Evolutionary conservation across 2,797 vertebrate species (phyloP), one percentile per base, ranked within the genome.

Genomic region (Hydrophis major): DNA sequence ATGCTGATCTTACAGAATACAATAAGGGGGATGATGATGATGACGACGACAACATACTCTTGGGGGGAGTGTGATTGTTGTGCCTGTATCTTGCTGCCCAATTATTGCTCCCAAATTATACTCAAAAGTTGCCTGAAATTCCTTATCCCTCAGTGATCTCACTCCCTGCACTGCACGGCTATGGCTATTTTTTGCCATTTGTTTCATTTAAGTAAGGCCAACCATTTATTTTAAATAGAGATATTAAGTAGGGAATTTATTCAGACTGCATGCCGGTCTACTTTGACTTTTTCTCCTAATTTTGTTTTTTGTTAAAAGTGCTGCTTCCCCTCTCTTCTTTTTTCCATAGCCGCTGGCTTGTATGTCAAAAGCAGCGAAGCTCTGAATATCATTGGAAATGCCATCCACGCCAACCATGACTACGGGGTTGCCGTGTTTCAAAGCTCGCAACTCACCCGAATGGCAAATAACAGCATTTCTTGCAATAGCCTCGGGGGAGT

Each of bases 291-390:
- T 32, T 74, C n/a, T 42, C 60, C 37, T 88, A 8, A 6, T 16
- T 14, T 25, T 25, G 10, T n/a, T 50, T 92, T 50, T 60, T 66
- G 47, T 61, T 55, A 4, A 56, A 18, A 1, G 0, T 5, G 14
- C 25, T 59, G 78, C 69, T 74, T 60, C 56, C 28, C 27, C 14
- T 14, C 87, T 32, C 20, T 92, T 66, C 47, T 18, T 66, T 57
- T 4, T 37, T 55, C 55, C 95, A 12, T 87, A 99, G 99, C 98
- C 1, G 98, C 99, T 0, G 99, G 99, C 86, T 96, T 99, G 66
- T 99, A 98, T 0, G 96, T 99, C 94, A 99, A 99, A 96, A 99
- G 98, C 98, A 99, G 97, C 0, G 98, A 99, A 95, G 98, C 98
- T 0, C 97, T 99, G 92, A 98, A 99, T 2, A 94, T 99, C 37